phyloP scores from a whole-genome alignment of 2,797 vertebrate species.

The Eulemur mongoz region DNA sequence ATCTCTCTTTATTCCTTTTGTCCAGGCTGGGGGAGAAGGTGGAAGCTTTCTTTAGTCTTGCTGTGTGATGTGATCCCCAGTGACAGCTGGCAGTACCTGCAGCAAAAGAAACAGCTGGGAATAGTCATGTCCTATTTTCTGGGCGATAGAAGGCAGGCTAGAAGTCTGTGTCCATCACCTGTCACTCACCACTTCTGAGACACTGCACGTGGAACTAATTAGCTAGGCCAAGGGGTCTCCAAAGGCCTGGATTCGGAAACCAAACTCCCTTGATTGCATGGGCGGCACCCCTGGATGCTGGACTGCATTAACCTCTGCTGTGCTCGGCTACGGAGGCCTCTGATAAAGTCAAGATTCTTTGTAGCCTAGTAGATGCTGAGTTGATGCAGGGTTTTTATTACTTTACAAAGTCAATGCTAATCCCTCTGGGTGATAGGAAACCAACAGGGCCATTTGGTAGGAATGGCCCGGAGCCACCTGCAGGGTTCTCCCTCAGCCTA shows the following conservation, averaged over 20 bases:
- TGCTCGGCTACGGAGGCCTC: not conserved
- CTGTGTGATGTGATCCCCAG: slow-evolving; percentile 65
- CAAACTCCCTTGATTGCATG: not conserved
- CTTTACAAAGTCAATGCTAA: not conserved
- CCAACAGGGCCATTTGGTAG: not conserved
- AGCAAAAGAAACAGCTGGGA: slow-evolving; percentile 72
- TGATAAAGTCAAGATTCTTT: not conserved
- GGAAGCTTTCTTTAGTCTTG: slow-evolving; percentile 58
- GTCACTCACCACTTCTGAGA: slow-evolving; percentile 71
- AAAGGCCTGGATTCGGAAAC: slow-evolving; percentile 24
- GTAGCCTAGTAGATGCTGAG: not conserved
- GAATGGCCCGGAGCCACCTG: not conserved
- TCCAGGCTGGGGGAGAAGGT: slow-evolving; percentile 13
- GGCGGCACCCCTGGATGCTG: not conserved
- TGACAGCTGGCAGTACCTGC: slow-evolving; percentile 68
- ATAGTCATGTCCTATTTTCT: slow-evolving; percentile 72
- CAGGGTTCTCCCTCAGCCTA: not conserved
- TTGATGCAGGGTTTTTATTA: not conserved
- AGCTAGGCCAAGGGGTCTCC: slow-evolving; percentile 39
- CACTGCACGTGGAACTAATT: slow-evolving; percentile 54
- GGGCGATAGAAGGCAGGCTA: slow-evolving; percentile 55
- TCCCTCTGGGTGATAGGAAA: not conserved
- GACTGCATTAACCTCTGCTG: not conserved
- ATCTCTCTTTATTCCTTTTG: not conserved
- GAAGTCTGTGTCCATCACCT: slow-evolving; percentile 60